A percentile compares a stretch with the other conserved stretches of the same genome.
phyloP scores from a whole-genome alignment of 1,140 invertebrate genomes.

The Drosophila pandora region DNA sequence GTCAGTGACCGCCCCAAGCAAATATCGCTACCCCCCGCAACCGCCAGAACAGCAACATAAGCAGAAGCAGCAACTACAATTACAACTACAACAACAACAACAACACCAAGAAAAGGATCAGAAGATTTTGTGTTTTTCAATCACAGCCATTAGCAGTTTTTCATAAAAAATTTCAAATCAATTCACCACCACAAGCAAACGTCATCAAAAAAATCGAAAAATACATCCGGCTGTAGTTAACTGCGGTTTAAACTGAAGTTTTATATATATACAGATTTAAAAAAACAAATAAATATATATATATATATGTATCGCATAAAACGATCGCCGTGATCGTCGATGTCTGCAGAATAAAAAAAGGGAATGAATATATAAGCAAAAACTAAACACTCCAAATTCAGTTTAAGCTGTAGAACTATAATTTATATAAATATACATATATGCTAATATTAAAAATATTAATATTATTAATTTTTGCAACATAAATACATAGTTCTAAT shows the following conservation, averaged over 20 bases:
- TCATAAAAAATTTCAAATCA: conserved; percentile 45
- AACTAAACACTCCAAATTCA: conserved; percentile 80
- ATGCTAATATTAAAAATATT: conserved; percentile 82
- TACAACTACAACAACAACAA: conserved; percentile 35
- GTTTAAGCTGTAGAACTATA: conserved; percentile 82
- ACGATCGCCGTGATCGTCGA: conserved; percentile 31
- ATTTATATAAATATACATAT: conserved; percentile 81
- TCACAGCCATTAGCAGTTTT: conserved; percentile 62
- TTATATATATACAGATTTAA: conserved; percentile 69
- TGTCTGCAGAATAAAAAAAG: conserved; percentile 26
- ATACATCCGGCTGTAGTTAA: conserved; percentile 77
- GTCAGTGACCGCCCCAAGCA: conserved; percentile 87
- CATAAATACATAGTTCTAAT: conserved; percentile 79
- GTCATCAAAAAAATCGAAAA: conserved; percentile 51
- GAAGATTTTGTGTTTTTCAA: conserved; percentile 58
- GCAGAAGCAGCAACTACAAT: conserved; percentile 29
- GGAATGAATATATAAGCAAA: conserved; percentile 51
- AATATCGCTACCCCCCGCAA: conserved; percentile 40
- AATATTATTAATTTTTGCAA: conserved; percentile 81
- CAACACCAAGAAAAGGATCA: conserved; percentile 35
- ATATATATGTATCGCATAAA: conserved; percentile 65
- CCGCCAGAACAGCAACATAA: conserved; percentile 50
- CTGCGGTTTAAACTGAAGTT: conserved; percentile 81
- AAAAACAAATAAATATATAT: conserved; percentile 35
- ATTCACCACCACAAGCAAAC: conserved; percentile 44